phyloP scores from a whole-genome alignment of 2,888 invertebrate species.

The Scrobipalpa costella region DNA sequence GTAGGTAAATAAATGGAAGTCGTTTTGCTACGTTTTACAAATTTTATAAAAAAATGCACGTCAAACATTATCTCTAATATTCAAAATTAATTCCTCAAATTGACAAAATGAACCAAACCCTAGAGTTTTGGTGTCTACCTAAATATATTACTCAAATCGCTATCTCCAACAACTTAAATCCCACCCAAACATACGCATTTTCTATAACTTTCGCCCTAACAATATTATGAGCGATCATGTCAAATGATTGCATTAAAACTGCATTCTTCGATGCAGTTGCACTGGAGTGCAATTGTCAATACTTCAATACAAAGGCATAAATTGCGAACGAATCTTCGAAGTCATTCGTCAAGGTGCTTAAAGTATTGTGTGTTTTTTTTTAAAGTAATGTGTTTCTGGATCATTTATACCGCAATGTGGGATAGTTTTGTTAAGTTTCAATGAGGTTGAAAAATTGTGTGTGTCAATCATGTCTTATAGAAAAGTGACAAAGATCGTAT shows the following conservation, averaged over 20 bases:
- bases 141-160: no score
- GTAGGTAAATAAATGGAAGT: no score
- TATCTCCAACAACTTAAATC: background rate
- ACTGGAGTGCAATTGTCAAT: conserved; percentile 41
- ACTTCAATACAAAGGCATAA: conserved; percentile 38
- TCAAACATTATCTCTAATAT: no score
- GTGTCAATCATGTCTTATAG: background rate
- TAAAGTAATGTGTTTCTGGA: conserved; percentile 46
- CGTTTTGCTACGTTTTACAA: no score
- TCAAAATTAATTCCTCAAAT: no score
- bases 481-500: background rate
- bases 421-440: background rate
- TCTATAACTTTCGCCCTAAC: conserved; percentile 38
- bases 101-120: background rate
- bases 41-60: no score
- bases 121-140: no score
- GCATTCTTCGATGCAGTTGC: conserved; percentile 31
- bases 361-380: conserved; percentile 41
- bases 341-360: conserved; percentile 69
- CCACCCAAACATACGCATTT: background rate
- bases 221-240: conserved; percentile 72
- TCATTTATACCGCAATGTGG: conserved; percentile 3
- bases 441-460: background rate
- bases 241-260: conserved; percentile 66
- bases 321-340: conserved; percentile 54